Evolutionary conservation across 2,113 vertebrate genomes (phyloP).

Genomic region (Trogon surrucura): DNA sequence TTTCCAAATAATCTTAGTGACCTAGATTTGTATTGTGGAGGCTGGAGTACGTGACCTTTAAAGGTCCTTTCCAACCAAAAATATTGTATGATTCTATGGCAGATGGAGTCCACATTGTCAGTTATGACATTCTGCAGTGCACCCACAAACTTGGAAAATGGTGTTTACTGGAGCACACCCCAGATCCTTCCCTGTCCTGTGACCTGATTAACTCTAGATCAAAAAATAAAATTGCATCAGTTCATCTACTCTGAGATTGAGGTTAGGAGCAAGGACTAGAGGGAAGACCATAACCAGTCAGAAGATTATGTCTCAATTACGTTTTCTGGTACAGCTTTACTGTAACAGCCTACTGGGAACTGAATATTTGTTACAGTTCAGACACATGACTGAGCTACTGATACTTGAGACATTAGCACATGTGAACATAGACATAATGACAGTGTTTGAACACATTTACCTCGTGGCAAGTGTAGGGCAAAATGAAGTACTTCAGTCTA

Average conservation of each 20-base stretch:
- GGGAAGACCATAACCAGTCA: not conserved
- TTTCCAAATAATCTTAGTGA: not conserved
- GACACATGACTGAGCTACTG: not conserved
- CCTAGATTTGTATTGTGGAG: not conserved
- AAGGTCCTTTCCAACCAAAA: not conserved
- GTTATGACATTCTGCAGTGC: not conserved
- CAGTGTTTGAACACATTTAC: not conserved
- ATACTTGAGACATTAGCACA: not conserved
- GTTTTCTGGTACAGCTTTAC: not conserved
- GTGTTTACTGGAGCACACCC: not conserved
- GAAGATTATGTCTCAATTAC: not conserved
- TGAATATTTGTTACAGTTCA: not conserved
- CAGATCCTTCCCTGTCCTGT: not conserved
- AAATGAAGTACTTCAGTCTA: not conserved
- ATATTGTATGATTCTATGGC: not conserved
- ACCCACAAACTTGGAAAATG: not conserved
- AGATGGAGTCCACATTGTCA: not conserved
- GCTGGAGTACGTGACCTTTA: not conserved
- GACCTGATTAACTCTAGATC: not conserved
- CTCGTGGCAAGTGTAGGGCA: not conserved
- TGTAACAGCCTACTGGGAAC: not conserved
- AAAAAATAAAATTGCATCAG: rapidly evolving
- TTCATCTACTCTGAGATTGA: not conserved
- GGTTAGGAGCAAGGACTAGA: not conserved
- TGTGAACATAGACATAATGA: not conserved